Conservation (phyloP, 2,113 vertebrate genomes). For the Zeus faber region DNA sequence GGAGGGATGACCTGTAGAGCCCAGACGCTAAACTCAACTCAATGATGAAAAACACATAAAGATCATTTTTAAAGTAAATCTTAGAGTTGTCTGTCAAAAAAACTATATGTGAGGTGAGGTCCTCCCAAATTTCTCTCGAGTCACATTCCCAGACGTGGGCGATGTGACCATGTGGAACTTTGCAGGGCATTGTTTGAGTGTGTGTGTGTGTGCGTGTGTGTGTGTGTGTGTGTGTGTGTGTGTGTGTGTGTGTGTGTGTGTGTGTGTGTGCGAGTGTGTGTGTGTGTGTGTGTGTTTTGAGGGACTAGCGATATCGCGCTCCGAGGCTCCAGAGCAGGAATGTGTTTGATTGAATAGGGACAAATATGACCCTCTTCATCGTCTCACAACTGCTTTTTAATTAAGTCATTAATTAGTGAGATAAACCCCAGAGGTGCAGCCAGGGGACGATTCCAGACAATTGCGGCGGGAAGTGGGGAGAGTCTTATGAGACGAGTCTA, state of each 20-base stretch:
- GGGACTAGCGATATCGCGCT: slow-evolving; percentile 29
- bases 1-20: too few species aligned
- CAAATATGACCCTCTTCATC: slow-evolving; percentile 58
- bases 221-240: background rate
- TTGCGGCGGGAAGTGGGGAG: slow-evolving; percentile 3
- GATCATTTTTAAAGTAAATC: too few species aligned
- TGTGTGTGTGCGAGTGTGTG: background rate
- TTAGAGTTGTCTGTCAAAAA: too few species aligned
- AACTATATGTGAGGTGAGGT: too few species aligned
- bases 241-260: background rate
- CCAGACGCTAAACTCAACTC: too few species aligned
- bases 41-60: too few species aligned
- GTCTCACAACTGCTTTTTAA: slow-evolving; percentile 65
- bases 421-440: slow-evolving; percentile 49
- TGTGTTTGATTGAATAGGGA: slow-evolving; percentile 61
- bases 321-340: slow-evolving; percentile 23
- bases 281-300: background rate
- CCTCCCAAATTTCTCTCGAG: too few species aligned
- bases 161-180: slow-evolving; percentile 57
- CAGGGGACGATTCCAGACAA: slow-evolving; percentile 40
- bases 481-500: too few species aligned
- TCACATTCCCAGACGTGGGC: too few species aligned
- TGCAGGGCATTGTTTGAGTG: background rate
- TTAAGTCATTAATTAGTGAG: slow-evolving; percentile 71
- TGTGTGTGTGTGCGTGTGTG: background rate